These are phyloP conservation scores for Pseudonaja textilis DNA, from an alignment of 2,113 vertebrate genomes.

Conservation along the genomic window DNA sequence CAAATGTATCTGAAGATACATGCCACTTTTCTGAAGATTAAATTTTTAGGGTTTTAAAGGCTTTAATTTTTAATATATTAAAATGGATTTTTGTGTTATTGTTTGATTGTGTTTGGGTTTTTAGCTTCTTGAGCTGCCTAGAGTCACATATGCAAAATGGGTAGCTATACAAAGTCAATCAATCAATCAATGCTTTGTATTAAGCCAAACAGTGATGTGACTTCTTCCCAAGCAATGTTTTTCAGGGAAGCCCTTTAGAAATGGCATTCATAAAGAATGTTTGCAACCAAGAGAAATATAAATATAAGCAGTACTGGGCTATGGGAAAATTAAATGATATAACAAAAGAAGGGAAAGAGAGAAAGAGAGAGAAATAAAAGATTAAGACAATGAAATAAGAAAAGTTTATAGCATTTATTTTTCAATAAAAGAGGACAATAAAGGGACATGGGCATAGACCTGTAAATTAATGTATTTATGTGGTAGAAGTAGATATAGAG, in stretches of 20 bases:
- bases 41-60: background rate
- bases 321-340: background rate
- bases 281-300: background rate
- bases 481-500: background rate
- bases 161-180: background rate
- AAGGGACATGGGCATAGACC: background rate
- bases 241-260: background rate
- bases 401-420: background rate
- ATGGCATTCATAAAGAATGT: background rate
- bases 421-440: background rate
- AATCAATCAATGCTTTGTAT: background rate
- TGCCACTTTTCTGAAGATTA: background rate
- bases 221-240: background rate
- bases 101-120: background rate
- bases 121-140: background rate
- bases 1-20: background rate
- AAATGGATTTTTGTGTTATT: background rate
- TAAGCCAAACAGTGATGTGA: background rate
- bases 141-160: background rate
- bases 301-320: background rate
- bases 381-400: background rate
- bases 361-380: background rate
- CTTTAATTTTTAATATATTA: background rate
- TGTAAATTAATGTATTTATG: background rate
- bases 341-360: background rate